Conservation (phyloP, 2,888 invertebrate genomes). For the Scaptodrosophila latifasciaeformis region DNA sequence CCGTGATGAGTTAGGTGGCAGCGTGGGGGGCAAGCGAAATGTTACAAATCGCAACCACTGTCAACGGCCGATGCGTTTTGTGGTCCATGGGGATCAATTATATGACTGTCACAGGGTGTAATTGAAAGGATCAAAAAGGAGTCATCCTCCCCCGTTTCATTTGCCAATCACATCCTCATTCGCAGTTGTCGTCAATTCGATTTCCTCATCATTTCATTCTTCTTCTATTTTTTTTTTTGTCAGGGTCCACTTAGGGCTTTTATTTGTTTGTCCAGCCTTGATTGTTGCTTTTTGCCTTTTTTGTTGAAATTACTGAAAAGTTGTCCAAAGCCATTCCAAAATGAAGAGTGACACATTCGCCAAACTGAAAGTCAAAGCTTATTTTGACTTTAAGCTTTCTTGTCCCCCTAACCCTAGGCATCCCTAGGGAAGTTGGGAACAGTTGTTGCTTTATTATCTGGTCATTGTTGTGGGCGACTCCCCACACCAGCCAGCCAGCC, state of each 20-base stretch:
- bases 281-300: no score
- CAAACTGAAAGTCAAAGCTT: neutral
- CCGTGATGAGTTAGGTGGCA: no score
- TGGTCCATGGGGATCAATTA: constrained; percentile 65
- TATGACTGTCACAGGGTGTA: constrained; percentile 67
- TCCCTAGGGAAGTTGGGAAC: constrained; percentile 20
- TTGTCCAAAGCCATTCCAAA: constrained; percentile 44
- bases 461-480: constrained; percentile 42
- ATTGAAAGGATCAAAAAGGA: constrained; percentile 62
- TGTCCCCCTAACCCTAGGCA: no score
- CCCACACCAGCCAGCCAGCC: neutral
- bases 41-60: constrained; percentile 2
- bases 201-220: constrained; percentile 22
- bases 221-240: constrained; percentile 29
- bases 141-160: neutral
- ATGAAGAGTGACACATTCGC: constrained; percentile 57
- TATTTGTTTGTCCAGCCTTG: constrained; percentile 31
- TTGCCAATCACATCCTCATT: constrained; percentile 4
- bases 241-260: constrained; percentile 35
- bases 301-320: constrained; percentile 60
- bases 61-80: constrained; percentile 13
- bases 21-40: neutral
- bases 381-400: no score
- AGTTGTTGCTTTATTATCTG: constrained; percentile 58
- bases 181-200: constrained; percentile 9